Conservation (phyloP, 2,888 invertebrate genomes). For the Agrypnus murinus region DNA sequence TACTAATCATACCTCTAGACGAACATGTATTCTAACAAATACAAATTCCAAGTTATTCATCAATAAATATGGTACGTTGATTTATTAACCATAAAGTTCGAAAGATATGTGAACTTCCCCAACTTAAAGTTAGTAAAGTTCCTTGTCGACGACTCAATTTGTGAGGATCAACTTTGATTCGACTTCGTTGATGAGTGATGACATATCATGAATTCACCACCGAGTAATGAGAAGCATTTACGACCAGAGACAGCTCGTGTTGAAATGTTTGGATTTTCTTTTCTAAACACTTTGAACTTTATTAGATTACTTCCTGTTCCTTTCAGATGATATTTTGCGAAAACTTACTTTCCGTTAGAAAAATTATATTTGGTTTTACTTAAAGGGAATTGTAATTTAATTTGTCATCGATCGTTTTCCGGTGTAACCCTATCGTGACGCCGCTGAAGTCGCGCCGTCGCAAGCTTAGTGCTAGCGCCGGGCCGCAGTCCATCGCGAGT, state of each 20-base stretch:
- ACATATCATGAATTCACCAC: conserved; percentile 16
- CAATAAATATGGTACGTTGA: too few relatives aligned
- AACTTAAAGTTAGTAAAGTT: not conserved
- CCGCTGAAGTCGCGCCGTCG: conserved; percentile 55
- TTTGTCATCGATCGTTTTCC: conserved; percentile 56
- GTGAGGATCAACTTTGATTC: conserved; percentile 8
- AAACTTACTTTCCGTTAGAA: conserved; percentile 1
- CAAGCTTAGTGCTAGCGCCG: conserved; percentile 52
- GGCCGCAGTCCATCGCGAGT: conserved; percentile 70
- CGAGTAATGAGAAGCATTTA: conserved; percentile 18
- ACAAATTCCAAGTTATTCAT: too few relatives aligned
- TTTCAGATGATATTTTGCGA: not conserved
- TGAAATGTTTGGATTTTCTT: too few relatives aligned
- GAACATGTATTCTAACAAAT: too few relatives aligned
- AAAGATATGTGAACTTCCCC: too few relatives aligned
- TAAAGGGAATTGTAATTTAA: conserved; percentile 49
- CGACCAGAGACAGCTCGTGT: conserved; percentile 23
- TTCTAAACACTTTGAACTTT: too few relatives aligned
- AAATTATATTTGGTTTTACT: conserved; percentile 23
- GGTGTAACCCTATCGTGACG: conserved; percentile 54
- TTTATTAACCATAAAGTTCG: too few relatives aligned
- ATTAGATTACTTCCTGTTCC: not conserved
- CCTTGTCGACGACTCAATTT: conserved; percentile 2
- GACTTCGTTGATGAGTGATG: conserved; percentile 16
- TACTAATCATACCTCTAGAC: too few relatives aligned